Percentiles rank a stretch among this genome's conserved stretches.
phyloP scores from a whole-genome alignment of 2,113 vertebrate species.

The Burhinus oedicnemus region DNA sequence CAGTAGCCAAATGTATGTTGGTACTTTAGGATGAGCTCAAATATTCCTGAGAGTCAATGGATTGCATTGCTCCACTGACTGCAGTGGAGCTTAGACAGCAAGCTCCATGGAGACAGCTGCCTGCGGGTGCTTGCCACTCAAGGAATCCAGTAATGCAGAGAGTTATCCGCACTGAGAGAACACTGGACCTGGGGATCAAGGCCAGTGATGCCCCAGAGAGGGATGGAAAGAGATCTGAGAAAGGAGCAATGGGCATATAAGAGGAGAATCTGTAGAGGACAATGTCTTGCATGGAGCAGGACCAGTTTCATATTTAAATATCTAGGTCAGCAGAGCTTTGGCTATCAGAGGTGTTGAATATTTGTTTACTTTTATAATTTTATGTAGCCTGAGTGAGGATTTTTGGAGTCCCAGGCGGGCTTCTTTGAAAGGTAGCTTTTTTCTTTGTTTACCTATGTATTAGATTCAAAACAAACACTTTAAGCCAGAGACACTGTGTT shows the following conservation, averaged over 20 bases:
- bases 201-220: neutral
- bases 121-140: neutral
- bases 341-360: neutral
- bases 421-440: neutral
- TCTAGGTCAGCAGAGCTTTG: neutral
- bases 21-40: neutral
- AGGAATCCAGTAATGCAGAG: neutral
- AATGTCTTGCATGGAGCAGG: neutral
- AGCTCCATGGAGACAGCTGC: neutral
- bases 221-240: neutral
- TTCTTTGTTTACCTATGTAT: neutral
- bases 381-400: neutral
- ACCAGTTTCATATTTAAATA: neutral
- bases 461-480: neutral
- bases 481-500: neutral
- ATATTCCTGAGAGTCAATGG: neutral
- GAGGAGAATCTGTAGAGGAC: neutral
- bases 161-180: neutral
- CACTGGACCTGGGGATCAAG: neutral
- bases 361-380: neutral
- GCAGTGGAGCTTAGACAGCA: neutral
- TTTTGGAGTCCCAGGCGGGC: neutral
- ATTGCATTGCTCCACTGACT: neutral
- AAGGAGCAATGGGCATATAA: neutral
- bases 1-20: neutral